These are phyloP conservation scores for Atta colombica DNA, from an alignment of 1,140 invertebrate genomes.

Conservation along the genomic window DNA sequence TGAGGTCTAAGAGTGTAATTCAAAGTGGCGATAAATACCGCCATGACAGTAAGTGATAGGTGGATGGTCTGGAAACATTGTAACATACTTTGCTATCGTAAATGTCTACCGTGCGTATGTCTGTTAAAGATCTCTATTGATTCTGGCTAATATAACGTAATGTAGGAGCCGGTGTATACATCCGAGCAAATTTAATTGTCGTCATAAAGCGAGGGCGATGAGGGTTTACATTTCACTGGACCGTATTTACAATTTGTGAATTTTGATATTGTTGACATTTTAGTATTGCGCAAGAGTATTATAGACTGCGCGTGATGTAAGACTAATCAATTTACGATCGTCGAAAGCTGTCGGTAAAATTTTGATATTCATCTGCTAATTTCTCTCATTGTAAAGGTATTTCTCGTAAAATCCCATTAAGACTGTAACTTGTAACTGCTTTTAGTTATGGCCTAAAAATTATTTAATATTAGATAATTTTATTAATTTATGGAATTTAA, in stretches of 20 bases:
- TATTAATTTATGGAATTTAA: background rate
- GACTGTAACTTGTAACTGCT: background rate
- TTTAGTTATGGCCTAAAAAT: background rate
- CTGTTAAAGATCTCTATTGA: background rate
- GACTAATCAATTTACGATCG: slow-evolving; percentile 47
- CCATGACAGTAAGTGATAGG: background rate
- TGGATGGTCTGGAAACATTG: background rate
- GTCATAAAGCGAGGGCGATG: slow-evolving; percentile 8
- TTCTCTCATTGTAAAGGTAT: slow-evolving; percentile 2
- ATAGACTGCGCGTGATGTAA: slow-evolving; percentile 39
- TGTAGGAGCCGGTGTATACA: background rate
- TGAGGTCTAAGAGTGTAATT: background rate
- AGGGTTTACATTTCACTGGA: background rate
- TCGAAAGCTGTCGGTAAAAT: slow-evolving; percentile 19
- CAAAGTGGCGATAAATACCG: slow-evolving; percentile 21
- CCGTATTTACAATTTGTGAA: background rate
- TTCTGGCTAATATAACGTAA: background rate
- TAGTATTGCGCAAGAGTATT: slow-evolving; percentile 13
- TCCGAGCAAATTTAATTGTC: slow-evolving; percentile 11
- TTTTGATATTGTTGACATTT: slow-evolving; percentile 53
- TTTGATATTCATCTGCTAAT: slow-evolving; percentile 19
- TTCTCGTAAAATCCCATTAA: background rate
- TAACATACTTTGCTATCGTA: background rate
- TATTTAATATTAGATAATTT: background rate
- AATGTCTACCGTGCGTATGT: background rate